Evolutionary conservation across 2,113 vertebrate genomes (phyloP).

Genomic region (Bubalus kerabau): DNA sequence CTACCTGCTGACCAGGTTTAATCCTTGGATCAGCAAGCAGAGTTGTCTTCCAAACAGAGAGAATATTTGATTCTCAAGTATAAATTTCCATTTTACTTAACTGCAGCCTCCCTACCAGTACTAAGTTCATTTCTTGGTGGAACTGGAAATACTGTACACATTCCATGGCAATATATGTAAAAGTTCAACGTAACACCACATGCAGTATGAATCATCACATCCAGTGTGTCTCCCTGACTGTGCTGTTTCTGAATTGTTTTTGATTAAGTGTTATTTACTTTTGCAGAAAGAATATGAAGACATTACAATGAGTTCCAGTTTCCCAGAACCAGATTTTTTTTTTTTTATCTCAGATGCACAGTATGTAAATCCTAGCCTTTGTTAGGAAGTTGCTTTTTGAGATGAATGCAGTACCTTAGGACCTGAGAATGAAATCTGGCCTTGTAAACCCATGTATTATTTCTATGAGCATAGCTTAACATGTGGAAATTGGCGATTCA

Average conservation of each 20-base stretch:
- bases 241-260: slow-evolving; percentile 42
- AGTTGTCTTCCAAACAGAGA: slow-evolving; percentile 51
- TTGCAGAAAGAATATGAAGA: slow-evolving; percentile 58
- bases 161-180: neutral
- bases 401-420: slow-evolving; percentile 62
- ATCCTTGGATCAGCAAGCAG: neutral
- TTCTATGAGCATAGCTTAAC: slow-evolving; percentile 69
- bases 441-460: slow-evolving; percentile 50
- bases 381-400: slow-evolving; percentile 52
- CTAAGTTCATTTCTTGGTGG: slow-evolving; percentile 58
- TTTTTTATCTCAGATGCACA: slow-evolving; percentile 48
- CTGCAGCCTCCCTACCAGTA: slow-evolving; percentile 39
- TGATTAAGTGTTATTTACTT: slow-evolving; percentile 1
- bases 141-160: slow-evolving; percentile 6
- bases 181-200: slow-evolving; percentile 53
- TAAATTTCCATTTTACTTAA: slow-evolving; percentile 62
- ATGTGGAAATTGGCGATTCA: slow-evolving; percentile 72
- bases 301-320: slow-evolving; percentile 35
- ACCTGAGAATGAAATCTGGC: slow-evolving; percentile 66
- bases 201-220: neutral
- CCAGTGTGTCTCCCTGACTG: slow-evolving; percentile 47
- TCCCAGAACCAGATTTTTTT: slow-evolving; percentile 59
- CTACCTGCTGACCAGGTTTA: slow-evolving; percentile 33
- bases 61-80: slow-evolving; percentile 44
- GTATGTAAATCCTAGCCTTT: slow-evolving; percentile 25